Conservation (phyloP, 2,113 vertebrate species). For the Microcebus tavaratra region DNA sequence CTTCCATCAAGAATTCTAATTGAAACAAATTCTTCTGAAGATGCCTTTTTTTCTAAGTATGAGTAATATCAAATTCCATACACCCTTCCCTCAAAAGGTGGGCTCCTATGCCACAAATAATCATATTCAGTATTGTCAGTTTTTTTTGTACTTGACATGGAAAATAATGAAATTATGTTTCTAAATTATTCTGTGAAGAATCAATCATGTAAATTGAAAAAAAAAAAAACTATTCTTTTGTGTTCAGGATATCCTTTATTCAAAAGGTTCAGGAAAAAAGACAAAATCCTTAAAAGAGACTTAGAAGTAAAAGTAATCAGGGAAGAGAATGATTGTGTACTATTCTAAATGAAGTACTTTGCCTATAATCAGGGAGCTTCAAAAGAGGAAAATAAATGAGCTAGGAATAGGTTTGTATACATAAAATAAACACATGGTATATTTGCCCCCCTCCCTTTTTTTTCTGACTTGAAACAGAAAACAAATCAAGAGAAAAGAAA, state of each 20-base stretch:
- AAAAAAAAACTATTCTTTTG: not conserved
- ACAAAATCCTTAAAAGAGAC: not conserved
- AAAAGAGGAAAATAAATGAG: slow-evolving; percentile 42
- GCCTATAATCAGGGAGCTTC: not conserved
- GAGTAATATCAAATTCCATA: not conserved
- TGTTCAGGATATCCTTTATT: not conserved
- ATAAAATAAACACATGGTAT: slow-evolving; percentile 20
- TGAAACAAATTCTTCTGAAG: not conserved
- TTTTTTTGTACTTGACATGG: not conserved
- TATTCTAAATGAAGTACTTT: not conserved
- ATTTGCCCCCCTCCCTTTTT: not conserved
- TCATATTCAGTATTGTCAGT: not conserved
- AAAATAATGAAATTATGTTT: slow-evolving; percentile 14
- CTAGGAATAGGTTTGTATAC: not conserved
- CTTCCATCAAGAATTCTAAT: not conserved
- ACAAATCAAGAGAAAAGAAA: not conserved
- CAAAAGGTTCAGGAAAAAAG: not conserved
- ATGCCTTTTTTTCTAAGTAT: not conserved
- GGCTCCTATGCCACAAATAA: not conserved
- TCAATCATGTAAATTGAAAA: not conserved
- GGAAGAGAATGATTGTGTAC: not conserved
- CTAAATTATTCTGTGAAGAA: not conserved
- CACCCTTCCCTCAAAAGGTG: not conserved
- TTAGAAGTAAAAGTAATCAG: not conserved
- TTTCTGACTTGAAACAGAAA: slow-evolving; percentile 27